Conservation (phyloP, 2,888 invertebrate species). For the Cephus nigrinus region DNA sequence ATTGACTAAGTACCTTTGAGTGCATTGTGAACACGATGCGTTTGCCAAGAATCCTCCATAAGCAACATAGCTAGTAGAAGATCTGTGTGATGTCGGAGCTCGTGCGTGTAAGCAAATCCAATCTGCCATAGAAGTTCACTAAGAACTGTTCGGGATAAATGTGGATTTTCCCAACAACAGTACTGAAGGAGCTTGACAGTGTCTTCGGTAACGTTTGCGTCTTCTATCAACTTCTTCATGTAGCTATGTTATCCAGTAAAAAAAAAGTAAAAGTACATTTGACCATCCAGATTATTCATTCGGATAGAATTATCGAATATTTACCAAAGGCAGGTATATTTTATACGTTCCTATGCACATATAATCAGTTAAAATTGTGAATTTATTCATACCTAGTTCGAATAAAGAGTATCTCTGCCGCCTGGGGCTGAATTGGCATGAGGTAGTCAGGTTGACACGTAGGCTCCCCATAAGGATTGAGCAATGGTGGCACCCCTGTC, state of each 20-base stretch:
- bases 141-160: conserved; percentile 89
- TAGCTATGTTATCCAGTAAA: conserved; percentile 71
- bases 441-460: conserved; percentile 69
- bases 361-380: background rate
- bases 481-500: conserved; percentile 72
- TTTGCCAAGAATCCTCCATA: conserved; percentile 96
- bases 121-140: conserved; percentile 93
- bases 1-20: conserved; percentile 76
- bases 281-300: background rate
- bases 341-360: background rate
- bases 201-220: conserved; percentile 92
- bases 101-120: conserved; percentile 90
- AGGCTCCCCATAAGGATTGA: conserved; percentile 81
- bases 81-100: conserved; percentile 92
- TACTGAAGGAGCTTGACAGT: conserved; percentile 90
- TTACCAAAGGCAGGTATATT: background rate
- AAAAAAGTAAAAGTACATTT: conserved; percentile 7
- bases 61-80: conserved; percentile 86
- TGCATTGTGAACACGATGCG: conserved; percentile 92
- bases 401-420: conserved; percentile 85
- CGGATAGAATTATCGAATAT: background rate
- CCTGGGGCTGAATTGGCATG: conserved; percentile 79
- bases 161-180: conserved; percentile 97
- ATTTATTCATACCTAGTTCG: conserved; percentile 74
- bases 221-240: conserved; percentile 95